Base-by-base conservation (phyloP, 2,888 invertebrate species). In the Dorcus parallelipipedus region DNA sequence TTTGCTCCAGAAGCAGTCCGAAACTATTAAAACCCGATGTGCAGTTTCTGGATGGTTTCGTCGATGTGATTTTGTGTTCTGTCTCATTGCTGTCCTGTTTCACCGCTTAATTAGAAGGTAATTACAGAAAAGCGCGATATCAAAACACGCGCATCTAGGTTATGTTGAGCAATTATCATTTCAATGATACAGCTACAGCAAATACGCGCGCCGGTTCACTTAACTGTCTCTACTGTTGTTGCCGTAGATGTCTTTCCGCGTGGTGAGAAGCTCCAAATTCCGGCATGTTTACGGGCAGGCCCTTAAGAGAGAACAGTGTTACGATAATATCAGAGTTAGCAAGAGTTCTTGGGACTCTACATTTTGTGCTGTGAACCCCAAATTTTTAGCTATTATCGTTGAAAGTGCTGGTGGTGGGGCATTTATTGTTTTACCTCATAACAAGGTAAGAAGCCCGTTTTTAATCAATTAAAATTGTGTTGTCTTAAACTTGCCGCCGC, bases 281-380 rank as follows among this genome's bases (percentile, higher is more conserved):
- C 93, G 97, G 79, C 97, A 97, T 84, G 96, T 97, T 76, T 86
- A 85, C 74, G 95, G 94, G 69, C 91, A 92, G 76, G 89, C 93
- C 71, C 82, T 93, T 70, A 95, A 96, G 82, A 86, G 97, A 78
- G 97, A 97, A 78, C 93, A 95, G 81, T 97, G 97, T 82, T 97
- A 95, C 82, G 97, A 98, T 82, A 96, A 96, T 80, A 90, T 98
- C 74, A 84, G 95, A 77, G 96, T 97, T 65, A 96, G 96, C 64
- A 95, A 97, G 80, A 96, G 96, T 76, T 96, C 97, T 54, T 97
- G 97, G 93, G 98, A 98, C 79, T 95, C 96, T 63, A 95, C 95
- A 67, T 97, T 97, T 81, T 97, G 97, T 84, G 95, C 96, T 68
- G 97, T 97, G 72, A 98, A 98, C 82, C 97, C 97, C 51, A 97